Evolutionary conservation across 2,888 invertebrate genomes (phyloP), one percentile per base, ranked within the genome.

Genomic region (Drosophila acutilabella): DNA sequence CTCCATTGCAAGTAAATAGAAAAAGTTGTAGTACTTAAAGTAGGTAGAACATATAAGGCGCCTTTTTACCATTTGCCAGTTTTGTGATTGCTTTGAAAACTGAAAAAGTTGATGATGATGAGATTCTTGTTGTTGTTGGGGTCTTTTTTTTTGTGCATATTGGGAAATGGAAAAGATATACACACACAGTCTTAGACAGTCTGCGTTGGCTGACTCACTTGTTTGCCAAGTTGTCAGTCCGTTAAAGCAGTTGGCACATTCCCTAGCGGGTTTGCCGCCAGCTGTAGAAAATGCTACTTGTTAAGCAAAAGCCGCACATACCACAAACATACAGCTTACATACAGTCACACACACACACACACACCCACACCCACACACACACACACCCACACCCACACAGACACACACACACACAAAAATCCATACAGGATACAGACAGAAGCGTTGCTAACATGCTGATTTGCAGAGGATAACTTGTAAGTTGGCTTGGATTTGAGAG

Each of bases 261-360:
- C 74, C 67, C 73, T 58, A 64, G 60, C 66, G 66, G 48, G 65
- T 58, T 30, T 58, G 79, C 88, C 82, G 71, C 45, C 65, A 80
- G 86, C 80, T 85, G 77, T 65, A 71, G 82, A 71, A 81, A 85
- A 85, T 72, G 77, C 74, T 76, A 79, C 85, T 81, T 79, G 85
- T 71, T 75, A 73, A 62, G 73, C 66, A 71, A 81, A 76, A 78
- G 72, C 84, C 78, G 58, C 74, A 75, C 80, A 77, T 64, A 71
- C 74, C 71, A 61, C 65, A 69, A 74, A 53, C 40, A 71, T 51
- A 71, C 52, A 74, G 40, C 41, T 23, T 20, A 48, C 26, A 23
- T 18, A 51, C 38, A 59, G 41, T 64, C n/a, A 52, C 23, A 65
- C 30, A 26, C 23, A 40, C 50, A 56, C 13, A 58, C n/a, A 38